Percentiles rank a stretch among this genome's conserved stretches.
These are phyloP conservation scores for Gibbula magus DNA, from an alignment of 2,888 invertebrate species.

Conservation along the genomic window DNA sequence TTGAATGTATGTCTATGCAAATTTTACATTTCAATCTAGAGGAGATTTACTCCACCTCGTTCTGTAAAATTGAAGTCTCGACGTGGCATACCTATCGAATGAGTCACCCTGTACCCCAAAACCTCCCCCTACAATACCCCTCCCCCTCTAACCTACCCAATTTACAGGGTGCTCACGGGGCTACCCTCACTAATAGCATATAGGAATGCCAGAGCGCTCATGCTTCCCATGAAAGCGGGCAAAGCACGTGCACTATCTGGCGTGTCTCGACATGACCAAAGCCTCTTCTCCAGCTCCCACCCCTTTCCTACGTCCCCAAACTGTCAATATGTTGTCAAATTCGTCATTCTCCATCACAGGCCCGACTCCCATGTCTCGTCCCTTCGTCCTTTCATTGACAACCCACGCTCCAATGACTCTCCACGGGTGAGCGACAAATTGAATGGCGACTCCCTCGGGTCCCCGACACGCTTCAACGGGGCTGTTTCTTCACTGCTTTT, in stretches of 20 bases:
- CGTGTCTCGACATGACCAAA: not conserved
- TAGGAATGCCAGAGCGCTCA: conserved; percentile 3
- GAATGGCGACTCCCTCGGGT: conserved; percentile 5
- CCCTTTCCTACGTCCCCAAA: not conserved
- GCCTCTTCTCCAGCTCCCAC: not conserved
- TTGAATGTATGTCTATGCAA: no score
- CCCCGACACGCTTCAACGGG: not conserved
- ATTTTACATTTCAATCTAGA: no score
- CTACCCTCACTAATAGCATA: not conserved
- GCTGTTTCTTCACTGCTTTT: not conserved
- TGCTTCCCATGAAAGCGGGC: not conserved
- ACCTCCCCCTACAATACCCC: not conserved
- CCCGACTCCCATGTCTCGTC: not conserved
- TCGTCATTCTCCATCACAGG: not conserved
- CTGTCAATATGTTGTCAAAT: not conserved
- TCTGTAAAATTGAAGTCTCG: not conserved
- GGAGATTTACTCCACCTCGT: no score
- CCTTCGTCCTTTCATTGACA: not conserved
- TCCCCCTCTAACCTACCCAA: no score
- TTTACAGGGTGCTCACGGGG: no score
- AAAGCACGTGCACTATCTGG: not conserved
- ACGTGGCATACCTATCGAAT: not conserved
- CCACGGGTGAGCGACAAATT: conserved; percentile 22
- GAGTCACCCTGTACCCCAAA: not conserved
- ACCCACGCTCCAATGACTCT: not conserved